Conservation (phyloP, 92 coral and sea anemone species). For the Parazoanthus atlanticus region DNA sequence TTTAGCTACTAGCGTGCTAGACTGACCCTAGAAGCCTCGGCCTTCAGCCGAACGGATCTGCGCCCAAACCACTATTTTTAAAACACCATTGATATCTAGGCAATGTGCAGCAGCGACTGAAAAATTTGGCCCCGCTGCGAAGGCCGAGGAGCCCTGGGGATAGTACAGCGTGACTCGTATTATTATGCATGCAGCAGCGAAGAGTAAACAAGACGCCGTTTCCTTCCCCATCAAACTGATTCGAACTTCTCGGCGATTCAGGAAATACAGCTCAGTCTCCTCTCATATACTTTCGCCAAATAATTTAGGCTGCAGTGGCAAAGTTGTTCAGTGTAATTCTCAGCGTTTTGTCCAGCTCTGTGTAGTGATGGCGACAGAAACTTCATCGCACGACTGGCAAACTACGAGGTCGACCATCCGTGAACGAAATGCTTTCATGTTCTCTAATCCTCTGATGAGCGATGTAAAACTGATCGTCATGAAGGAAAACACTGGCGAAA, state of each 20-base stretch:
- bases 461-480: constrained; percentile 41
- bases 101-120: no score
- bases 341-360: not conserved
- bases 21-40: no score
- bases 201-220: not conserved
- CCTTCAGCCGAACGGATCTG: no score
- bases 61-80: no score
- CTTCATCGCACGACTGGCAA: constrained; percentile 49
- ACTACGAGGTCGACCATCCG: constrained; percentile 29
- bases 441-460: constrained; percentile 51
- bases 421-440: constrained; percentile 54
- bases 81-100: no score
- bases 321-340: not conserved
- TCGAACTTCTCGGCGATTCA: not conserved
- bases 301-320: not conserved
- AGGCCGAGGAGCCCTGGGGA: constrained; percentile 13
- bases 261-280: not conserved
- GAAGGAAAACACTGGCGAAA: not conserved
- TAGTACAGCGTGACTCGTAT: not conserved
- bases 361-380: constrained; percentile 12
- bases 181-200: not conserved
- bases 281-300: not conserved
- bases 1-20: no score
- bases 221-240: not conserved
- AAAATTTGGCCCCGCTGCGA: no score